phyloP scores from a whole-genome alignment of 2,113 vertebrate genomes.

The Trichomycterus rosablanca region DNA sequence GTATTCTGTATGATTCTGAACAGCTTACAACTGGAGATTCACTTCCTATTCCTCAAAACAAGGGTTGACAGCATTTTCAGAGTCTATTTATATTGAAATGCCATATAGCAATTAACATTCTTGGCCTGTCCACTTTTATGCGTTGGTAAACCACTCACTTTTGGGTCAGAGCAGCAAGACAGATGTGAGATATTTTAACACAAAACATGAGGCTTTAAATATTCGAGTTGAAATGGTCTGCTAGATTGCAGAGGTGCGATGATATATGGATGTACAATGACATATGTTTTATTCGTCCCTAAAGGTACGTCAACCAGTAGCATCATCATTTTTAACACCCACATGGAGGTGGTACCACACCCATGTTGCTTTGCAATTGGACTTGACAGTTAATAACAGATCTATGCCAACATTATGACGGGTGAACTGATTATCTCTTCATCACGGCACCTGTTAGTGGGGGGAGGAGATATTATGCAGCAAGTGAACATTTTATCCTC shows the following conservation, averaged over 20 bases:
- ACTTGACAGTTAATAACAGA: constrained; percentile 25
- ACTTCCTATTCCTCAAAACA: constrained; percentile 55
- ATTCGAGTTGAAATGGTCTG: constrained; percentile 16
- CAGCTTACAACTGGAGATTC: constrained; percentile 32
- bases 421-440: no score
- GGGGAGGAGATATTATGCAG: no score
- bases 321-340: constrained; percentile 27
- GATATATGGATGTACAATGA: constrained; percentile 1
- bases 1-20: constrained; percentile 22
- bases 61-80: constrained; percentile 53
- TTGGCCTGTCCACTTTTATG: constrained; percentile 65
- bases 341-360: constrained; percentile 50
- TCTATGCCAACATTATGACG: constrained; percentile 14
- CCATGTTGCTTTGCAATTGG: constrained; percentile 56
- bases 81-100: constrained; percentile 60
- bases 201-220: constrained; percentile 46
- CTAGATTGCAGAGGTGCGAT: neutral
- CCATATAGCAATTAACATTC: constrained; percentile 66
- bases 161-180: constrained; percentile 49
- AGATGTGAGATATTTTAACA: constrained; percentile 66
- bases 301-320: constrained; percentile 25
- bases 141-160: constrained; percentile 57
- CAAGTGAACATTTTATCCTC: no score
- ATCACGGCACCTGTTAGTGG: no score
- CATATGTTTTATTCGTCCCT: constrained; percentile 3